Conservation (phyloP, 2,888 invertebrate species). For the Tipula confusa region DNA sequence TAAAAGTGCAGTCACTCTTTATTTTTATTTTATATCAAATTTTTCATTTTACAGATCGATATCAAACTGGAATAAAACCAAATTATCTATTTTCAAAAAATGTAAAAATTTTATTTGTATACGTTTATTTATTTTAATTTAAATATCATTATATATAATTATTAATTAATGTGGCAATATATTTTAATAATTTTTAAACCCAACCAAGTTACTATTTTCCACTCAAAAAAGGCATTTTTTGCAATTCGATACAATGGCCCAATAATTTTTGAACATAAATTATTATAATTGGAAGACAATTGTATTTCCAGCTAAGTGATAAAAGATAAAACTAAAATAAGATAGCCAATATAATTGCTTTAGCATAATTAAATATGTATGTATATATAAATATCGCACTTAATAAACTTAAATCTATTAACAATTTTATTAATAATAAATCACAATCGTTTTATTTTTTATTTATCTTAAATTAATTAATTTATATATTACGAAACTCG, state of each 20-base stretch:
- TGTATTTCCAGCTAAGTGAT: neutral
- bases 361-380: neutral
- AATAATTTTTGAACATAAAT: neutral
- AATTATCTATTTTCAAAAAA: neutral
- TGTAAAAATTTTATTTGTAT: conserved; percentile 12
- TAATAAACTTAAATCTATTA: conserved; percentile 6
- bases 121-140: neutral
- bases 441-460: neutral
- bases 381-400: neutral
- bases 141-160: neutral
- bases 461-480: neutral
- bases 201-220: neutral
- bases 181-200: neutral
- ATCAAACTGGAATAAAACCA: neutral
- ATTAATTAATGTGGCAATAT: neutral
- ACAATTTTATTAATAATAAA: conserved; percentile 12
- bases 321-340: neutral
- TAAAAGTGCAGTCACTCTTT: too few relatives aligned
- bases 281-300: neutral
- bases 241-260: neutral
- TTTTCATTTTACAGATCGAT: too few relatives aligned
- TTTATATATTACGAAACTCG: neutral
- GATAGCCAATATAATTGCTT: neutral
- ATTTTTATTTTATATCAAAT: too few relatives aligned
- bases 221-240: conserved; percentile 15